phyloP scores from a whole-genome alignment of 2,888 invertebrate species.

The Lycocerus yunnanus region DNA sequence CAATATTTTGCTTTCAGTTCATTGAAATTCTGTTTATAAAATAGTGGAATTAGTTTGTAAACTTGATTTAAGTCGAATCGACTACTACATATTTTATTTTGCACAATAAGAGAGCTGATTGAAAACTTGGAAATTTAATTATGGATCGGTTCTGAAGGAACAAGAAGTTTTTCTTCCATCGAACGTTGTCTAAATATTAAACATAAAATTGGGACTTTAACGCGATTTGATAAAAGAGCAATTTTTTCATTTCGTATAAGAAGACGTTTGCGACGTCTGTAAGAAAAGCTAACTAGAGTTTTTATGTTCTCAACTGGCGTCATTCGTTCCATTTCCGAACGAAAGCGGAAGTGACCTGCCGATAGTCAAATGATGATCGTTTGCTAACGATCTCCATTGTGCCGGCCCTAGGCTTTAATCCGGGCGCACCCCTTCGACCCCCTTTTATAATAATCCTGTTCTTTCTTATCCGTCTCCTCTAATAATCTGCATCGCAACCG shows the following conservation, averaged over 20 bases:
- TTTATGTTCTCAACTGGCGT: conserved; percentile 29
- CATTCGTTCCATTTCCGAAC: conserved; percentile 41
- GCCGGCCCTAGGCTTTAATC: conserved; percentile 31
- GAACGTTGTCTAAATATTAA: not conserved
- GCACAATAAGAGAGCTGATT: not conserved
- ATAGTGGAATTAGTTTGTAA: conserved; percentile 3
- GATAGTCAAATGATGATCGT: conserved; percentile 48
- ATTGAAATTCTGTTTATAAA: conserved; percentile 5
- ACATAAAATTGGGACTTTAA: not conserved
- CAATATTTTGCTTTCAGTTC: conserved; percentile 4
- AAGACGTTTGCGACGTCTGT: conserved; percentile 17
- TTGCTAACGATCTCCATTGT: conserved; percentile 48
- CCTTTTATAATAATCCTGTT: conserved; percentile 16
- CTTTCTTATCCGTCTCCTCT: conserved; percentile 20
- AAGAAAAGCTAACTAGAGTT: conserved; percentile 32
- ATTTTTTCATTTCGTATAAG: not conserved
- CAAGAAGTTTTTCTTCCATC: not conserved
- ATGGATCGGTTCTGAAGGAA: not conserved
- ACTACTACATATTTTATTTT: not conserved
- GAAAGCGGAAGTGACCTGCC: conserved; percentile 44
- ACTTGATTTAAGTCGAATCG: not conserved
- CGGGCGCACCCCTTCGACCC: conserved; percentile 23
- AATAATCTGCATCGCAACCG: conserved; percentile 16
- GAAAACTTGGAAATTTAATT: not conserved
- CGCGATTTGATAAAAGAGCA: not conserved